Evolutionary conservation across 2,113 vertebrate species (phyloP), one percentile per base, ranked within the genome.

Genomic region (Pimephales promelas): DNA sequence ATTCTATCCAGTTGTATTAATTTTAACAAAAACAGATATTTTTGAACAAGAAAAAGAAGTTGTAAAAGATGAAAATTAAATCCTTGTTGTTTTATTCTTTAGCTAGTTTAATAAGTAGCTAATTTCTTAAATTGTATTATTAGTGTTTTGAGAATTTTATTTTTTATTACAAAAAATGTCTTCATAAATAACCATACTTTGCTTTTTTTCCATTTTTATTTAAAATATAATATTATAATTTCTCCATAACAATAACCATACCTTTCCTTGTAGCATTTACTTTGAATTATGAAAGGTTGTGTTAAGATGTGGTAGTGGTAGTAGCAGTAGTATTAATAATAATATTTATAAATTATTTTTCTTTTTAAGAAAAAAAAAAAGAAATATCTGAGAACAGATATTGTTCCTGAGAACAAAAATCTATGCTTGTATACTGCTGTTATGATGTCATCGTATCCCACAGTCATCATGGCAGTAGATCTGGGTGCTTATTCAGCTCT

Each of bases 401-500:
- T n/a, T n/a, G n/a, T n/a, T n/a, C n/a, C n/a, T n/a, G n/a, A n/a
- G n/a, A n/a, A n/a, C n/a, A n/a, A n/a, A n/a, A n/a, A n/a, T n/a
- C n/a, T n/a, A n/a, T n/a, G n/a, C n/a, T n/a, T n/a, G n/a, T n/a
- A n/a, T n/a, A n/a, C n/a, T n/a, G 18, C 6, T 24, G 9, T 77
- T 56, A 57, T 26, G 62, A 64, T 62, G 16, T 47, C 5, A 6
- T 34, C 87, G 56, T 40, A 22, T 36, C 56, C 74, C 52, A 78
- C 82, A 87, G 62, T 56, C 83, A 84, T 77, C 47, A 49, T 76
- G 84, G 40, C 87, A 43, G 34, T 85, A 36, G 45, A 57, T 70
- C 10, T 75, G 47, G 59, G 45, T 91, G 91, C 90, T 91, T 92
- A 91, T 90, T 94, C 87, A 91, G 91, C 89, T 83, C 70, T 81